These are phyloP conservation scores for Melanophora roralis DNA, from an alignment of 2,888 invertebrate species.

Conservation along the genomic window DNA sequence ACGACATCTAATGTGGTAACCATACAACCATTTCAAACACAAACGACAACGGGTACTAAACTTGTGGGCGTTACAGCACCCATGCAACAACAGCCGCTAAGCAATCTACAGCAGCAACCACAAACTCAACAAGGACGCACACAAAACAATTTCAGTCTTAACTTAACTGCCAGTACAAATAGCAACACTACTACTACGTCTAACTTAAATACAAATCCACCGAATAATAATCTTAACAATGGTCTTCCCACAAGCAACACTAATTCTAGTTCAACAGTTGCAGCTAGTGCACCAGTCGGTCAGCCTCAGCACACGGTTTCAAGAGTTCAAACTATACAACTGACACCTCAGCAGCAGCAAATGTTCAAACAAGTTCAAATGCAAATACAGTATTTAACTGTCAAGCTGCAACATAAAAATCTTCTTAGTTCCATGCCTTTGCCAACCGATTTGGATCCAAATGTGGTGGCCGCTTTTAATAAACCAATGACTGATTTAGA, in stretches of 20 bases:
- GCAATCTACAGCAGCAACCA: slow-evolving; percentile 60
- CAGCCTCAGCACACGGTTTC: slow-evolving; percentile 77
- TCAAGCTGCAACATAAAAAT: slow-evolving; percentile 78
- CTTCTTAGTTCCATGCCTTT: slow-evolving; percentile 73
- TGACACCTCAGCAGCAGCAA: slow-evolving; percentile 86
- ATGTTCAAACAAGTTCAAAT: slow-evolving; percentile 82
- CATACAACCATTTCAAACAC: slow-evolving; percentile 75
- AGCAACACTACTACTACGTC: slow-evolving; percentile 41
- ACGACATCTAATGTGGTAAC: slow-evolving; percentile 69
- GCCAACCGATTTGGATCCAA: slow-evolving; percentile 75
- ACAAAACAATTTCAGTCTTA: slow-evolving; percentile 62
- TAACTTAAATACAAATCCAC: slow-evolving; percentile 55
- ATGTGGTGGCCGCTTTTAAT: slow-evolving; percentile 73
- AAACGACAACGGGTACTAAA: slow-evolving; percentile 74
- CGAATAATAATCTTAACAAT: slow-evolving; percentile 57
- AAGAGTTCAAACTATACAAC: slow-evolving; percentile 84
- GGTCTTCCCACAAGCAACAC: slow-evolving; percentile 43
- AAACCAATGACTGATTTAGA: slow-evolving; percentile 79
- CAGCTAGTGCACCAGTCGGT: slow-evolving; percentile 53
- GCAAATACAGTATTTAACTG: slow-evolving; percentile 83
- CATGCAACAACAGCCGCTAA: slow-evolving; percentile 73
- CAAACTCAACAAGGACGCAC: slow-evolving; percentile 66
- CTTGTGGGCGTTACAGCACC: slow-evolving; percentile 76
- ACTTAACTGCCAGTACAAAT: slow-evolving; percentile 33
- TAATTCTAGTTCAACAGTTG: slow-evolving; percentile 59